phyloP scores from a whole-genome alignment of 1,140 invertebrate species.

The Orchestia grillus region DNA sequence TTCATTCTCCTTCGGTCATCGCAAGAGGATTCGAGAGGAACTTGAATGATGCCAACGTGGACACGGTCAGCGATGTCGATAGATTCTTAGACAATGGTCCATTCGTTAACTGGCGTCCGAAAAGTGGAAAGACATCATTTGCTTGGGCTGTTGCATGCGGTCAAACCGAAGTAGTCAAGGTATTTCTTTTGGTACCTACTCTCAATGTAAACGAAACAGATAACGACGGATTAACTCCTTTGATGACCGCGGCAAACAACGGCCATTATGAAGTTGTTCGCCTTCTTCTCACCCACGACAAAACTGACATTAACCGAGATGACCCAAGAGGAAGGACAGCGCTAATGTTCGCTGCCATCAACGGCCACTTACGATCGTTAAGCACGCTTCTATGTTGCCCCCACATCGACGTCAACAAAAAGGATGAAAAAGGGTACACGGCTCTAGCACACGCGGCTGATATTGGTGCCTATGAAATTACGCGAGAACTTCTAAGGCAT shows the following conservation, averaged over 20 bases:
- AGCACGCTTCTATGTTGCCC: constrained; percentile 58
- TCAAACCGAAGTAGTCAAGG: constrained; percentile 67
- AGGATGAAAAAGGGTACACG: constrained; percentile 61
- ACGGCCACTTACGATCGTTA: constrained; percentile 78
- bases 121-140: constrained; percentile 67
- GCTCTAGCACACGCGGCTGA: constrained; percentile 61
- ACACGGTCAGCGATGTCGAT: constrained; percentile 64
- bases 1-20: constrained; percentile 25
- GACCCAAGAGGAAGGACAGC: constrained; percentile 89
- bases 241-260: constrained; percentile 64
- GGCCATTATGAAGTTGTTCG: constrained; percentile 61
- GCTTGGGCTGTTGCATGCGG: constrained; percentile 67
- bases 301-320: constrained; percentile 55
- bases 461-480: constrained; percentile 74
- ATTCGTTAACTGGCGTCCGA: constrained; percentile 66
- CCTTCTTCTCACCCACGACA: constrained; percentile 62
- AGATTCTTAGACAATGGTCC: constrained; percentile 67
- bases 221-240: constrained; percentile 63
- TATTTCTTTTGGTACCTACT: constrained; percentile 64
- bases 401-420: constrained; percentile 62
- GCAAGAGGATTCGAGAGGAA: background rate
- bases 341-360: constrained; percentile 92
- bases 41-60: constrained; percentile 49
- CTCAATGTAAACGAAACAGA: constrained; percentile 66
- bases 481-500: constrained; percentile 84